Evolutionary conservation across 2,113 vertebrate genomes (phyloP).

Genomic region (Anolis carolinensis): DNA sequence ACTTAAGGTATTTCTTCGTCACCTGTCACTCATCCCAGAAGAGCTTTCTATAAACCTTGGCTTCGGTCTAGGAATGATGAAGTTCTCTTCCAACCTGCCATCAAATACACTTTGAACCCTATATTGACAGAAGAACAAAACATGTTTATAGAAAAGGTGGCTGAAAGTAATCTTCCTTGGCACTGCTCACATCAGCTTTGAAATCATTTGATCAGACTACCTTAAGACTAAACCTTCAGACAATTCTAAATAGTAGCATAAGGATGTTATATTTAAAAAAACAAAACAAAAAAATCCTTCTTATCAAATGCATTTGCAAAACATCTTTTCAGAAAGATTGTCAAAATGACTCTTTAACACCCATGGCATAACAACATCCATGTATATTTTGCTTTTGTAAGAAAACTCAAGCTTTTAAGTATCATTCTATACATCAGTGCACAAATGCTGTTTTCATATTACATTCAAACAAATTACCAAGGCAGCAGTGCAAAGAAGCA

Average conservation of each 20-base stretch:
- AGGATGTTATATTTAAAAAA: constrained; percentile 63
- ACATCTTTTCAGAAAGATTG: constrained; percentile 65
- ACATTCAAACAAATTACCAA: constrained; percentile 48
- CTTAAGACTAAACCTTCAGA: constrained; percentile 54
- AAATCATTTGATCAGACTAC: constrained; percentile 61
- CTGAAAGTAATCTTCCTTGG: constrained; percentile 24
- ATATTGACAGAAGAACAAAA: constrained; percentile 64
- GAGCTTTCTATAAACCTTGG: constrained; percentile 30
- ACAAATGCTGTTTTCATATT: constrained; percentile 48
- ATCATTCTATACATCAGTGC: constrained; percentile 37
- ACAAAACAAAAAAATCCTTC: constrained; percentile 25
- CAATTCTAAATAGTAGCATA: constrained; percentile 55
- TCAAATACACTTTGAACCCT: constrained; percentile 47
- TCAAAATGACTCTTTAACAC: constrained; percentile 58
- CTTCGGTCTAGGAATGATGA: constrained; percentile 45
- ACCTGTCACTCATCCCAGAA: constrained; percentile 14
- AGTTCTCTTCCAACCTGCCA: constrained; percentile 43
- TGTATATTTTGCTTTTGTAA: constrained; percentile 44
- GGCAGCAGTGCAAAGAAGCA: constrained; percentile 29
- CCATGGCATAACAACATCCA: constrained; percentile 54
- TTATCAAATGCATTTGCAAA: constrained; percentile 60
- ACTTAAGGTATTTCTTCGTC: constrained; percentile 20
- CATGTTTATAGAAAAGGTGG: not conserved
- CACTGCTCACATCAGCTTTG: constrained; percentile 55
- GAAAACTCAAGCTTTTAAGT: constrained; percentile 34